Percentiles rank a stretch among this genome's conserved stretches.
These are phyloP conservation scores for Apamea monoglypha DNA, from an alignment of 2,888 invertebrate genomes.

Conservation along the genomic window DNA sequence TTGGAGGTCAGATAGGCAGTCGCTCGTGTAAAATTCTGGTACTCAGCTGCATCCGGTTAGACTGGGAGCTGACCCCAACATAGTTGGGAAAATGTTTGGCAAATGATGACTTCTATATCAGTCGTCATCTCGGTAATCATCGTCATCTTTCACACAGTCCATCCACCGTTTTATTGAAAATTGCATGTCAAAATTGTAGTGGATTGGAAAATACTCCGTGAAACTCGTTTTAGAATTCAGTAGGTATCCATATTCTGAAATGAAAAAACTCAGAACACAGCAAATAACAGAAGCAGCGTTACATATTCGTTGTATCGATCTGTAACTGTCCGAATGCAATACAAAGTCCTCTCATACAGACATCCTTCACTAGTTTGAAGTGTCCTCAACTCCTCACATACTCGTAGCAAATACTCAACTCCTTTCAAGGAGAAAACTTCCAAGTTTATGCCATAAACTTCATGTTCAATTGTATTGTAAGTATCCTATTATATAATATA, in stretches of 20 bases:
- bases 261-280: background rate
- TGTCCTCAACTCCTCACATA: background rate
- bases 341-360: conserved; percentile 4
- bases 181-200: background rate
- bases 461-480: conserved; percentile 25
- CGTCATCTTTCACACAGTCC: background rate
- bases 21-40: too few relatives aligned
- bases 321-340: background rate
- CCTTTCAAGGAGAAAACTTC: conserved; percentile 12
- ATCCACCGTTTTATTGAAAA: background rate
- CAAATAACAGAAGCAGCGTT: background rate
- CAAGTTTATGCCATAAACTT: conserved; percentile 18
- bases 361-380: background rate
- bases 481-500: background rate
- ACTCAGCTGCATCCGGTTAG: too few relatives aligned
- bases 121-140: background rate
- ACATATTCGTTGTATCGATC: background rate
- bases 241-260: background rate
- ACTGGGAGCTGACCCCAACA: too few relatives aligned
- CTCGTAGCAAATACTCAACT: conserved; percentile 31
- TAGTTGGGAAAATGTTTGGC: too few relatives aligned
- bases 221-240: background rate
- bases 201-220: background rate
- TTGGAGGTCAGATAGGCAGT: too few relatives aligned
- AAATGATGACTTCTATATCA: too few relatives aligned